Conservation (phyloP, 2,888 invertebrate species). For the Sphaerophoria rueppellii region DNA sequence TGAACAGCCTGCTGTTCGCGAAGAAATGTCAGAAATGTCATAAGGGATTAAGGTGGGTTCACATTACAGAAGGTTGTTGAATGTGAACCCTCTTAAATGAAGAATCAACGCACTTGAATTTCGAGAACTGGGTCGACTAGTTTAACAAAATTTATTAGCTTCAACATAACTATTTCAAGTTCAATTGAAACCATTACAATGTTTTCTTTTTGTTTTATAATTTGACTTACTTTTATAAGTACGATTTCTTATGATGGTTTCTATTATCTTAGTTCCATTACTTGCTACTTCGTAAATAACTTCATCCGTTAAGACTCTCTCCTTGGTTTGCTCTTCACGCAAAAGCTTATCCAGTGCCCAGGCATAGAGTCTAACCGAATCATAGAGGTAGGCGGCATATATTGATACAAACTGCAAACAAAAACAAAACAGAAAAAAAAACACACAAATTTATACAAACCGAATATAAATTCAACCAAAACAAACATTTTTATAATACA, state of each 20-base stretch:
- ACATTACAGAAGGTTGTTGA: too few species aligned
- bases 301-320: slow-evolving; percentile 84
- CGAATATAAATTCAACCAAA: slow-evolving; percentile 52
- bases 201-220: too few species aligned
- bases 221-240: slow-evolving; percentile 92
- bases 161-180: too few species aligned
- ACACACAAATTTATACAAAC: slow-evolving; percentile 36
- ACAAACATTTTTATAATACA: slow-evolving; percentile 54
- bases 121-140: too few species aligned
- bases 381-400: slow-evolving; percentile 96
- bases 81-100: too few species aligned
- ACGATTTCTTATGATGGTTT: slow-evolving; percentile 91
- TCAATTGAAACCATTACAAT: too few species aligned
- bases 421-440: slow-evolving; percentile 45
- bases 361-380: slow-evolving; percentile 96
- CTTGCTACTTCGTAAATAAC: slow-evolving; percentile 87
- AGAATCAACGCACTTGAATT: too few species aligned
- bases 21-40: too few species aligned
- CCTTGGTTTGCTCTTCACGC: slow-evolving; percentile 81
- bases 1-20: too few species aligned
- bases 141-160: too few species aligned
- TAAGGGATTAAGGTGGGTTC: too few species aligned
- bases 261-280: slow-evolving; percentile 94
- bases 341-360: slow-evolving; percentile 91
- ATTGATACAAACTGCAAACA: slow-evolving; percentile 90